Evolutionary conservation across 30 jellyfish, hydroid and myxozoan species (phyloP).

Genomic region (Aurelia coerulea): DNA sequence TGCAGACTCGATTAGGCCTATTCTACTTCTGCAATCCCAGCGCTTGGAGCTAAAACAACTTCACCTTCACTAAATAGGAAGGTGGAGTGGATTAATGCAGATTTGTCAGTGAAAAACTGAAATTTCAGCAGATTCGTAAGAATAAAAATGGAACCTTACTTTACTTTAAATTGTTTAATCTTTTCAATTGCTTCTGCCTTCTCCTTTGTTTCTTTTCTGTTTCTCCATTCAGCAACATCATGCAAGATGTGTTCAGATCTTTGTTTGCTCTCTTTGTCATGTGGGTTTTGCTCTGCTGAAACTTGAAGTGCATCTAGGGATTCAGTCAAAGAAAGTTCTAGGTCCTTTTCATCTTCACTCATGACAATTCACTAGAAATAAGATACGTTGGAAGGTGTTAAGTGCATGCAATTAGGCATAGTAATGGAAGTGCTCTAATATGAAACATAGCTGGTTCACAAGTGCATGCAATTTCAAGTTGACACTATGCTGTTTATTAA

Average conservation of each 20-base stretch:
- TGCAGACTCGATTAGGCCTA: too few species aligned
- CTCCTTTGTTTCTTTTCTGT: conserved; percentile 56
- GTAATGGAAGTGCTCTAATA: too few species aligned
- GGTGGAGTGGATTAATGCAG: too few species aligned
- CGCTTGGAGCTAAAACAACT: too few species aligned
- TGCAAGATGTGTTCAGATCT: conserved; percentile 16
- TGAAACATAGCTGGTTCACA: too few species aligned
- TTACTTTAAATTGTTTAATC: conserved; percentile 52
- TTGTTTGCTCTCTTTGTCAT: neutral
- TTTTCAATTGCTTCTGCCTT: conserved; percentile 61
- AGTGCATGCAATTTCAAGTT: too few species aligned
- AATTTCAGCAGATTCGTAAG: neutral
- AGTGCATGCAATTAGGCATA: too few species aligned
- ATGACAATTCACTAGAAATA: neutral
- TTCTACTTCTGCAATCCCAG: too few species aligned
- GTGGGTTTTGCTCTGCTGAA: conserved; percentile 24
- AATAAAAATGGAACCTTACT: conserved; percentile 1
- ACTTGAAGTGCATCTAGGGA: conserved; percentile 20
- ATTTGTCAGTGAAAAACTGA: too few species aligned
- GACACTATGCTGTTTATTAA: too few species aligned
- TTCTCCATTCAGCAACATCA: conserved; percentile 71
- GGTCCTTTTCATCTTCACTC: conserved; percentile 21
- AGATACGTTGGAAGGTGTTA: too few species aligned
- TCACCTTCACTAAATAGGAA: too few species aligned
- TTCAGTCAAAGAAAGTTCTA: conserved; percentile 25